Base-by-base conservation (phyloP, 2,113 vertebrate species). In the Tenrec ecaudatus region DNA sequence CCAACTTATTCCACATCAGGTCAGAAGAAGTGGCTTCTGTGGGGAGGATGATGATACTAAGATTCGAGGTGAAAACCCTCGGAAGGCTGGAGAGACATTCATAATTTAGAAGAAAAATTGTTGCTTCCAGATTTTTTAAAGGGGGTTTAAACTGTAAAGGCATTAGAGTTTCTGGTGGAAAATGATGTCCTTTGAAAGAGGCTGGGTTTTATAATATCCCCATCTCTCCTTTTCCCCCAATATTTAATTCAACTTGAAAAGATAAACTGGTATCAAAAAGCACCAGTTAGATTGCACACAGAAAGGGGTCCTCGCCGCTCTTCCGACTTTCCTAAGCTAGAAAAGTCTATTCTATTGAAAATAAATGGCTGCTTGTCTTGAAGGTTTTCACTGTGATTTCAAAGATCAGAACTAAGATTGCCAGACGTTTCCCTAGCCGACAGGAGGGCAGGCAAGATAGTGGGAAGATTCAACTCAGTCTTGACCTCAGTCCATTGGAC, bases 121-220 rank as follows among this genome's bases (percentile, higher is more conserved):
- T 71, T 69, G 10, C 33, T 88, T 10, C 15, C 19, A 47, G 80
- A 17, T 31, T 88, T 58, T 73, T 69, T 82, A 10, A 60, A 88
- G 68, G 58, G 92, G 33, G 71, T 84, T 92, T 87, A 58, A 60
- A 2, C 57, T 94, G 83, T 86, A 73, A 86, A 89, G 60, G 75
- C 60, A 15, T 79, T 92, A 57, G 40, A 84, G 31, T 87, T 33
- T 6, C 33, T 58, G 23, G 29, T 40, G 15, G 53, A 91, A 92
- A 89, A 79, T 22, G 57, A 6, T 57, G 4, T 78, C 25, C 88
- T 95, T 95, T 95, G 82, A 88, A 89, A 47, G 75, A 79, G 7
- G 11, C 23, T 87, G 33, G 76, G 53, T 92, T 92, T 91, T 86
- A 47, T 73, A 68, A 93, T 75, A 89, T 87, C 81, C 86, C 12